A percentile compares a stretch with the other conserved stretches of the same genome.
phyloP scores from a whole-genome alignment of 2,888 invertebrate species.

The Callinectes sapidus region DNA sequence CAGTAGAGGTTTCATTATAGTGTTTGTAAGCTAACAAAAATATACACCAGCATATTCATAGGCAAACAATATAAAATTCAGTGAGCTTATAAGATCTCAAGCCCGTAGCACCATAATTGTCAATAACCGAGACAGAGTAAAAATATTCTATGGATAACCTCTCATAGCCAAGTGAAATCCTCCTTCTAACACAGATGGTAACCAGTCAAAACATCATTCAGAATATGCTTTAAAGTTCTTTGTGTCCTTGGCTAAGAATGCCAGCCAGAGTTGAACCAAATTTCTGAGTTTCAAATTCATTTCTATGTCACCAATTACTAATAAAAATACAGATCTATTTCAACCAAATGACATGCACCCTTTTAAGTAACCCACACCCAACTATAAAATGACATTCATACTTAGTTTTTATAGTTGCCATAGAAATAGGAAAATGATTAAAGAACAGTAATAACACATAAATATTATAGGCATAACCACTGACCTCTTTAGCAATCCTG shows the following conservation, averaged over 20 bases:
- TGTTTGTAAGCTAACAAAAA: too few species aligned
- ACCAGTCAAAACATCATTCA: background rate
- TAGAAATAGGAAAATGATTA: background rate
- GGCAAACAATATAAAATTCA: too few species aligned
- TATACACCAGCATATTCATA: too few species aligned
- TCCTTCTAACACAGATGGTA: background rate
- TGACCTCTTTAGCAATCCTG: constrained; percentile 97
- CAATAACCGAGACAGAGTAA: background rate
- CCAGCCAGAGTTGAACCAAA: background rate
- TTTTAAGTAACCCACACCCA: background rate
- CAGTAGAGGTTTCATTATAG: too few species aligned
- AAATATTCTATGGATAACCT: background rate
- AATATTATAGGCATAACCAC: constrained; percentile 72
- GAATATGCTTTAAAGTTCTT: background rate
- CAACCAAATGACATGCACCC: background rate
- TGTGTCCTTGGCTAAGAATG: background rate
- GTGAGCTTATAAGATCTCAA: too few species aligned
- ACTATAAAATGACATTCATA: background rate
- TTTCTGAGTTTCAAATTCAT: background rate
- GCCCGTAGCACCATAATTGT: background rate
- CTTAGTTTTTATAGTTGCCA: background rate
- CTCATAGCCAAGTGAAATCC: background rate
- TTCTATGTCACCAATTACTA: background rate
- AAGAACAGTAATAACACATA: background rate
- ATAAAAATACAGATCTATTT: background rate